Evolutionary conservation across 2,888 invertebrate species (phyloP).

Genomic region (Agriopis aurantiaria): DNA sequence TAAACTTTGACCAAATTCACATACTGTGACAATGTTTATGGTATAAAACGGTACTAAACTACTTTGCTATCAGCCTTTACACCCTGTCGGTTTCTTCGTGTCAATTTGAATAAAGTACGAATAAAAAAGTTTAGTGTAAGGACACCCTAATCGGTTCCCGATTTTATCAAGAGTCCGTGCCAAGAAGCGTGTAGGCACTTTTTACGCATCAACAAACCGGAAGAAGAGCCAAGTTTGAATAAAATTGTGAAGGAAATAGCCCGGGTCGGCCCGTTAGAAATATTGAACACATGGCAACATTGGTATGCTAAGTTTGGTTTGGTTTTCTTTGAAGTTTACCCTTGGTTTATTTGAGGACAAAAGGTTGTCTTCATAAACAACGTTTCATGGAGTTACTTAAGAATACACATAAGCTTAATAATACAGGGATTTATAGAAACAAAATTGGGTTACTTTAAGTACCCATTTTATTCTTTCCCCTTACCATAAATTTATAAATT

Average conservation of each 20-base stretch:
- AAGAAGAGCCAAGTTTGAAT: conserved; percentile 54
- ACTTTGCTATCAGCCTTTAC: conserved; percentile 72
- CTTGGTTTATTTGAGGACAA: conserved; percentile 2
- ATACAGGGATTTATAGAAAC: too few species aligned
- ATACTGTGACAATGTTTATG: conserved; percentile 21
- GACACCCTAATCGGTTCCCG: conserved; percentile 67
- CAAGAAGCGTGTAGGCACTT: conserved; percentile 64
- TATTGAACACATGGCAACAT: conserved; percentile 33
- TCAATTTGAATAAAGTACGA: conserved; percentile 76
- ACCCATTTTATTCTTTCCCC: too few species aligned
- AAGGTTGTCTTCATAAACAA: not conserved
- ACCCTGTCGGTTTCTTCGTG: conserved; percentile 66
- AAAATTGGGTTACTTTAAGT: too few species aligned
- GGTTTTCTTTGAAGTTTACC: conserved; percentile 14
- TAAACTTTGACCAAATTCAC: conserved; percentile 5
- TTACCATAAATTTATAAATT: too few species aligned
- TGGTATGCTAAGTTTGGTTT: conserved; percentile 15
- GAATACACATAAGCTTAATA: too few species aligned
- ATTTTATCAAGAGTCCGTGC: conserved; percentile 67
- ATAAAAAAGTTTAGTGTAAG: conserved; percentile 72
- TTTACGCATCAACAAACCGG: conserved; percentile 61
- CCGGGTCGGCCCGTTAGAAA: conserved; percentile 33
- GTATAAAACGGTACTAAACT: conserved; percentile 60
- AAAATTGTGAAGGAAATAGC: conserved; percentile 47
- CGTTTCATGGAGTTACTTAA: not conserved